These are phyloP conservation scores for Pollenia griseotomentosa DNA, from an alignment of 2,888 invertebrate species.

Conservation along the genomic window DNA sequence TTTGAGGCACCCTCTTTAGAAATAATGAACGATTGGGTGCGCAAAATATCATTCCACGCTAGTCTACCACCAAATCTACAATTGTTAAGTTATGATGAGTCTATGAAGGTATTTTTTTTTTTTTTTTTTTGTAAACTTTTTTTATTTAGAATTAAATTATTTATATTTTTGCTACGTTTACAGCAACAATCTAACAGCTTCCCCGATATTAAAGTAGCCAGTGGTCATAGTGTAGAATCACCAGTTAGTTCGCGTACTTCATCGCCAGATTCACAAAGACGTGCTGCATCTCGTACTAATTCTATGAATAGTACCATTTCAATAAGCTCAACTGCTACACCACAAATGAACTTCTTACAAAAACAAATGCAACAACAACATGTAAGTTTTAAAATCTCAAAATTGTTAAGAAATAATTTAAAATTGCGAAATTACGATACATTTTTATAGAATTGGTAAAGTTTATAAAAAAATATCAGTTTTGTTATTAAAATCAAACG, in stretches of 20 bases:
- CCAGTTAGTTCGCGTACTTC: constrained; percentile 86
- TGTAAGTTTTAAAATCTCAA: constrained; percentile 35
- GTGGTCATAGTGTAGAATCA: constrained; percentile 84
- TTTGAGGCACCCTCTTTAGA: constrained; percentile 91
- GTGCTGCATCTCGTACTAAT: constrained; percentile 80
- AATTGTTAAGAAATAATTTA: neutral
- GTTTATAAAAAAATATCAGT: neutral
- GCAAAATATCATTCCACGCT: constrained; percentile 97
- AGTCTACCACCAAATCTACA: constrained; percentile 95
- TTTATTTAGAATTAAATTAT: neutral
- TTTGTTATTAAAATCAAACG: too few species aligned
- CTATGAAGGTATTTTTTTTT: constrained; percentile 85
- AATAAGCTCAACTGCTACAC: constrained; percentile 83
- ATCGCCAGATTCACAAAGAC: constrained; percentile 85
- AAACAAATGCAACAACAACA: constrained; percentile 84
- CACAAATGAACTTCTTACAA: constrained; percentile 86
- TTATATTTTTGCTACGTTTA: constrained; percentile 32
- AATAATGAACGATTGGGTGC: constrained; percentile 95
- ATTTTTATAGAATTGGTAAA: constrained; percentile 69
- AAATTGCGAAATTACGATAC: neutral
- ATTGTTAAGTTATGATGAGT: constrained; percentile 91
- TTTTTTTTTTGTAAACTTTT: neutral
- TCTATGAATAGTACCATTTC: constrained; percentile 81
- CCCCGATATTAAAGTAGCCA: constrained; percentile 82
- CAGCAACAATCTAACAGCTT: constrained; percentile 84